These are phyloP conservation scores for Pyrocephalus nanus DNA, from an alignment of 2,797 vertebrate species.

Conservation along the genomic window DNA sequence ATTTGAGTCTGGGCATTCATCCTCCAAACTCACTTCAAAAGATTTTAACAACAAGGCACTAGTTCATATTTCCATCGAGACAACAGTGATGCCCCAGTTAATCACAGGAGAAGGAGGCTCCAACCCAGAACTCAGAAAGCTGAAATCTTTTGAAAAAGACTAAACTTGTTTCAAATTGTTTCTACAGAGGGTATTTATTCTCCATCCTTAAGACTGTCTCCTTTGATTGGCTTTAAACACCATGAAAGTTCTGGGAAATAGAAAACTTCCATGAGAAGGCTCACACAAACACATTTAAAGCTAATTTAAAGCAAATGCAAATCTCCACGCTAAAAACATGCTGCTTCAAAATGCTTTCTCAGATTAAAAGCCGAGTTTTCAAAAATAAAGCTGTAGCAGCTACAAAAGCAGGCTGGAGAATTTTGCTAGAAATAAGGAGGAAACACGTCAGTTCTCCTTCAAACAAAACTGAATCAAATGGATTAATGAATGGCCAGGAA, in stretches of 20 bases:
- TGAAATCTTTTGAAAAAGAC: background rate
- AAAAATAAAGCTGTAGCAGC: background rate
- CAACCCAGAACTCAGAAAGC: background rate
- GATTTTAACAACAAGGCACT: background rate
- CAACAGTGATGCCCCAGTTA: background rate
- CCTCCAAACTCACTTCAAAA: constrained; percentile 8
- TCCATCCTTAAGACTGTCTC: background rate
- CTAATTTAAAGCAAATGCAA: background rate
- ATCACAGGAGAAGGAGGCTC: background rate
- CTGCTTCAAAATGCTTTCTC: background rate
- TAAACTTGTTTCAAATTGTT: background rate
- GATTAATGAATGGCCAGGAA: background rate
- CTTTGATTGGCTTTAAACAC: background rate
- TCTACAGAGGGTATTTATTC: background rate
- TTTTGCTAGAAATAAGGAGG: background rate
- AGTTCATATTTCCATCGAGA: background rate
- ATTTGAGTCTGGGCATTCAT: background rate
- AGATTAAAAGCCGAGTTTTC: background rate
- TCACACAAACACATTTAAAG: background rate
- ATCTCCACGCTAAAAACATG: background rate
- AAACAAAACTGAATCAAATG: background rate
- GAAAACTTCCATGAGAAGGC: background rate
- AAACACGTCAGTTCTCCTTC: background rate
- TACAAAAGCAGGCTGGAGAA: background rate
- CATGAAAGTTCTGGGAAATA: background rate